phyloP scores from a whole-genome alignment of 2,113 vertebrate species.

The Diadophis punctatus region DNA sequence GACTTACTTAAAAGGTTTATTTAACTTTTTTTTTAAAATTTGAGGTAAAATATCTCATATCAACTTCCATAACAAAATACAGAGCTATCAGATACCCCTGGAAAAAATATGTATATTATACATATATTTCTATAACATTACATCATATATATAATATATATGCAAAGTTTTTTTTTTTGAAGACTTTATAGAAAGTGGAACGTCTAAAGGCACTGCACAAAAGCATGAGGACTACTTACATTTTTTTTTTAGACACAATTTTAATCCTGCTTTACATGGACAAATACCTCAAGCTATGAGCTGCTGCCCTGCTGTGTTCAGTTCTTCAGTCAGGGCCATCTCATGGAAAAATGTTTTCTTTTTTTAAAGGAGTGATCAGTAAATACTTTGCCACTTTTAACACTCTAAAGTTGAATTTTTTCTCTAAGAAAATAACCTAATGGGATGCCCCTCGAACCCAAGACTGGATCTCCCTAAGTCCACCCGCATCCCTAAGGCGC shows the following conservation, averaged over 20 bases:
- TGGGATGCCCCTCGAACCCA: slow-evolving; percentile 16
- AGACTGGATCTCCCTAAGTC: not conserved
- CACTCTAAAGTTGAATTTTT: slow-evolving; percentile 39
- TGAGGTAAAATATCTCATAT: slow-evolving; percentile 76
- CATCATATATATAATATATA: slow-evolving; percentile 82
- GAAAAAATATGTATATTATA: slow-evolving; percentile 83
- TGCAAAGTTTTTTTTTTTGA: slow-evolving; percentile 67
- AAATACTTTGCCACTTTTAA: slow-evolving; percentile 34
- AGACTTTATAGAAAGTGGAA: slow-evolving; percentile 74
- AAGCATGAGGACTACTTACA: slow-evolving; percentile 54
- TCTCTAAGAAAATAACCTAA: slow-evolving; percentile 26
- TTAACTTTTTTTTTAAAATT: slow-evolving; percentile 65
- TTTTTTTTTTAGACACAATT: slow-evolving; percentile 31
- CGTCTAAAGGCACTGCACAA: slow-evolving; percentile 79
- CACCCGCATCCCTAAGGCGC: slow-evolving; percentile 21
- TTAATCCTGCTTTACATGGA: slow-evolving; percentile 41
- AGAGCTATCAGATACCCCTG: slow-evolving; percentile 78
- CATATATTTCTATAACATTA: slow-evolving; percentile 80
- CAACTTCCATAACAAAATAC: slow-evolving; percentile 80
- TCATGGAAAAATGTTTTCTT: not conserved
- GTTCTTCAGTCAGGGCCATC: slow-evolving; percentile 60
- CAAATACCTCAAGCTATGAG: slow-evolving; percentile 33
- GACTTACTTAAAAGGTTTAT: slow-evolving; percentile 69
- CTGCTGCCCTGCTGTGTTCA: slow-evolving; percentile 29
- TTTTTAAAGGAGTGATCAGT: slow-evolving; percentile 22